phyloP scores from a whole-genome alignment of 37 sponge, comb jelly and placozoan genomes.

The Petrosia ficiformis region DNA sequence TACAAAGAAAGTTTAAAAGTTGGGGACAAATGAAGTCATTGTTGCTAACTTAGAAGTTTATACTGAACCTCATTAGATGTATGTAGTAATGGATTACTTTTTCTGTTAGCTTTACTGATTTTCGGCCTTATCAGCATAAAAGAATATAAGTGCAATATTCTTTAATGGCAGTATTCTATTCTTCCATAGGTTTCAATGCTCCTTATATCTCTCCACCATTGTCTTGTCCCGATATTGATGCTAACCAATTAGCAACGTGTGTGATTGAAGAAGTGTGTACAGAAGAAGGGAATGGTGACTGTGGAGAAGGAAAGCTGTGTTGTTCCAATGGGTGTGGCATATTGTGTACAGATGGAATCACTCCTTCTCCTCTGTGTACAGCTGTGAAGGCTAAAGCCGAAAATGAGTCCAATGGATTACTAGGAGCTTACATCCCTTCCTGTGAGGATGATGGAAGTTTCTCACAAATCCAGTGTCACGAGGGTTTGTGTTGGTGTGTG shows the following conservation, averaged over 20 bases:
- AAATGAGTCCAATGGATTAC: neutral
- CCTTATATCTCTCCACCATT: neutral
- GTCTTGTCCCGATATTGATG: neutral
- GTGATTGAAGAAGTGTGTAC: slow-evolving; percentile 1
- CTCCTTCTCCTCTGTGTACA: slow-evolving; percentile 15
- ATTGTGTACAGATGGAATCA: slow-evolving; percentile 6
- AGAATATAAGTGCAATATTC: no score
- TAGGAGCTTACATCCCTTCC: slow-evolving; percentile 29
- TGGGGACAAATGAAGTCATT: no score
- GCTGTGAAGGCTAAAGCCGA: neutral
- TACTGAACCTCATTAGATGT: no score
- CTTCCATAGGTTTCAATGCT: neutral
- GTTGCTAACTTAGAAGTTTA: no score
- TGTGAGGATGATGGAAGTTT: slow-evolving; percentile 55
- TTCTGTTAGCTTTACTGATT: no score
- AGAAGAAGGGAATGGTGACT: neutral
- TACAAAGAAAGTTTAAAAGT: no score
- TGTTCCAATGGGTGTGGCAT: slow-evolving; percentile 36
- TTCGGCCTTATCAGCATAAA: no score
- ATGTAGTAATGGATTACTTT: no score
- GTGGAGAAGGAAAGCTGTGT: slow-evolving; percentile 14
- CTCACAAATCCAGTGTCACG: slow-evolving; percentile 39
- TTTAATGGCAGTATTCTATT: no score
- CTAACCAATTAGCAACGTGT: slow-evolving; percentile 10
- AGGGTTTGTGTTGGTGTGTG: slow-evolving; percentile 68